phyloP scores from a whole-genome alignment of 2,888 invertebrate species.

The Parthenolecanium corni region DNA sequence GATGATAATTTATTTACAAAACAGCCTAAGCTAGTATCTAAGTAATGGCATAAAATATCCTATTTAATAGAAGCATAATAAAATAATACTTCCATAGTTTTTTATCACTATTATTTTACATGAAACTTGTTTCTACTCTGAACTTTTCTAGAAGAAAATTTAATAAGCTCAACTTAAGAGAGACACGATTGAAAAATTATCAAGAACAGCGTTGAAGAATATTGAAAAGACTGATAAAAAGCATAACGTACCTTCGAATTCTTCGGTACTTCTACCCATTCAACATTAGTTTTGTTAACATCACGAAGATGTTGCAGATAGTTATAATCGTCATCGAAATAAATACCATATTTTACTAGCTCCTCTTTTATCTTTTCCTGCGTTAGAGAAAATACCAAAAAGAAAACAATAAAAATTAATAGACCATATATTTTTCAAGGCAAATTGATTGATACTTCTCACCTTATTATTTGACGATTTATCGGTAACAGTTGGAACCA shows the following conservation, averaged over 20 bases:
- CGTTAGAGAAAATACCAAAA: conserved; percentile 29
- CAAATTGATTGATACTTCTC: neutral
- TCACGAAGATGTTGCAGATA: conserved; percentile 73
- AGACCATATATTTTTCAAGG: neutral
- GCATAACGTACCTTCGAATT: conserved; percentile 9
- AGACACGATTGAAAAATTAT: too few relatives aligned
- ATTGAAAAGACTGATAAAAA: neutral
- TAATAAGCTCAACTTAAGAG: too few relatives aligned
- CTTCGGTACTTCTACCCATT: conserved; percentile 8
- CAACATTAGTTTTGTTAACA: conserved; percentile 1
- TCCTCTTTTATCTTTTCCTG: conserved; percentile 45
- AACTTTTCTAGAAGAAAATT: too few relatives aligned
- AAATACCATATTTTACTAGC: conserved; percentile 77
- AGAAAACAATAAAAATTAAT: conserved; percentile 9
- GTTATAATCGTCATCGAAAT: conserved; percentile 89
- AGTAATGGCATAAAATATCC: too few relatives aligned
- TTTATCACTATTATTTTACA: too few relatives aligned
- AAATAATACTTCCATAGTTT: too few relatives aligned
- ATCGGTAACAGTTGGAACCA: conserved; percentile 45
- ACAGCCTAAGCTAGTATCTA: too few relatives aligned
- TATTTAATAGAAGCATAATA: too few relatives aligned
- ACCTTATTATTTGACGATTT: neutral
- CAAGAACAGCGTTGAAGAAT: too few relatives aligned
- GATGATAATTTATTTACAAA: too few relatives aligned
- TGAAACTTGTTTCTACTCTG: too few relatives aligned